phyloP scores from a whole-genome alignment of 1,140 invertebrate species.

The Drosophila aff. region DNA sequence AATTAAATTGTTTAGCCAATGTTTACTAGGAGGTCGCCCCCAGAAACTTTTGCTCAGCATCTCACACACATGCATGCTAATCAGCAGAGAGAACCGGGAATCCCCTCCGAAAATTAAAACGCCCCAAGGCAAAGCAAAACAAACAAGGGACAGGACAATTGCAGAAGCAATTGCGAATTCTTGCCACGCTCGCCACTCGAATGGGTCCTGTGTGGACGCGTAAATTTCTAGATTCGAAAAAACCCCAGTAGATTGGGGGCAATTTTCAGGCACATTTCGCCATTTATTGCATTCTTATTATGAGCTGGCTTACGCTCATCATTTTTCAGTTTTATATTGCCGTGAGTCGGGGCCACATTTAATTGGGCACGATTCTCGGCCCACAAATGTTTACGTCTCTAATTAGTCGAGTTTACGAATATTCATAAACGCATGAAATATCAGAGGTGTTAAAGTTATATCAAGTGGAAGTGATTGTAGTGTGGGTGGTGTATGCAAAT shows the following conservation, averaged over 20 bases:
- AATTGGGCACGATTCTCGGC: slow-evolving; percentile 63
- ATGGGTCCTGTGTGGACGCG: slow-evolving; percentile 14
- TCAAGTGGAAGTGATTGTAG: slow-evolving; percentile 1
- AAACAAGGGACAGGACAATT: slow-evolving; percentile 56
- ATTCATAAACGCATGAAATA: slow-evolving; percentile 35
- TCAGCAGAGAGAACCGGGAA: slow-evolving; percentile 34
- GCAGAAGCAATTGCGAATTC: slow-evolving; percentile 45
- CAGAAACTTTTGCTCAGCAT: slow-evolving; percentile 2
- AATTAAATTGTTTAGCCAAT: slow-evolving; percentile 76
- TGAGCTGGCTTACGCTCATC: slow-evolving; percentile 1
- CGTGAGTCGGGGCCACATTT: not conserved
- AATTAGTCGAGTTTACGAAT: slow-evolving; percentile 56
- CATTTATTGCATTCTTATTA: slow-evolving; percentile 54
- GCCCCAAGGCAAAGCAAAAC: slow-evolving; percentile 19
- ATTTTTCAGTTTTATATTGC: slow-evolving; percentile 37
- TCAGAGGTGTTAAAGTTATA: slow-evolving; percentile 18
- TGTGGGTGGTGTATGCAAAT: slow-evolving; percentile 9
- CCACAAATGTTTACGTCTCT: slow-evolving; percentile 59
- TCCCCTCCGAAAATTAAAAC: slow-evolving; percentile 59
- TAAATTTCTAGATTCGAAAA: slow-evolving; percentile 20
- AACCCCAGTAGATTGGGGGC: not conserved
- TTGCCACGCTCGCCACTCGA: slow-evolving; percentile 25
- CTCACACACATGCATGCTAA: slow-evolving; percentile 38
- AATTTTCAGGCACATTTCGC: slow-evolving; percentile 21
- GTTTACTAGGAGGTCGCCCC: slow-evolving; percentile 46